Percentiles rank a stretch among this genome's conserved stretches.
These are phyloP conservation scores for Polypedilum pembai DNA, from an alignment of 1,140 invertebrate genomes.

Conservation along the genomic window DNA sequence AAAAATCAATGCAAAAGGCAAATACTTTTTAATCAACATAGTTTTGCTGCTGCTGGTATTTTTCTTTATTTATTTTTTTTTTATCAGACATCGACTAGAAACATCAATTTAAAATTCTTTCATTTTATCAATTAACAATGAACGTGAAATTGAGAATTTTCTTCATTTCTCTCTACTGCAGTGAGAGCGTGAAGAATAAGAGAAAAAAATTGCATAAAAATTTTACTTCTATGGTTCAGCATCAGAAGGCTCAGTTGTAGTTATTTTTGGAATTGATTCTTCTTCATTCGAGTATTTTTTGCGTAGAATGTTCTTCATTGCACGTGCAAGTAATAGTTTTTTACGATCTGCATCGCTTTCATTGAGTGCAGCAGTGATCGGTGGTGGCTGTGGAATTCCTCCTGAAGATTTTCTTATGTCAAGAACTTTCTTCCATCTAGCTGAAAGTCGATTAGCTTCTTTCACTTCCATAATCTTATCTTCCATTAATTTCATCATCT, in stretches of 20 bases:
- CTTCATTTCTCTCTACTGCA: neutral
- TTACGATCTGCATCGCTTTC: neutral
- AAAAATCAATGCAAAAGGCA: neutral
- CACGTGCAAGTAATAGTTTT: neutral
- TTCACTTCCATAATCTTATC: conserved; percentile 49
- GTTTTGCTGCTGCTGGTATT: neutral
- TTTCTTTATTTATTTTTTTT: conserved; percentile 4
- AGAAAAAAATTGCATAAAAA: conserved; percentile 20
- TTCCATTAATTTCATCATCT: conserved; percentile 81
- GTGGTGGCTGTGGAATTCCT: neutral
- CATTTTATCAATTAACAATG: conserved; percentile 20
- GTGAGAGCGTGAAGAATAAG: conserved; percentile 29
- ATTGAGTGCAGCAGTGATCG: neutral
- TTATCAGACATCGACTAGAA: conserved; percentile 23
- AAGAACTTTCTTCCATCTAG: conserved; percentile 42
- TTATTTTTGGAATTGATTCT: conserved; percentile 29
- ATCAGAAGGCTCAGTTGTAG: neutral
- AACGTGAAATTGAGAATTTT: conserved; percentile 13
- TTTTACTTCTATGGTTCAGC: conserved; percentile 30
- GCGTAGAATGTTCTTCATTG: conserved; percentile 23
- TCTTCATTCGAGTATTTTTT: conserved; percentile 34
- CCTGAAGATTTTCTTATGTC: conserved; percentile 39
- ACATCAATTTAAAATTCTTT: conserved; percentile 22
- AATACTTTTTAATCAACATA: neutral
- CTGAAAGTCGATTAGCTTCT: conserved; percentile 36